Evolutionary conservation across 2,888 invertebrate species (phyloP).

Genomic region (Drosophila yooni): DNA sequence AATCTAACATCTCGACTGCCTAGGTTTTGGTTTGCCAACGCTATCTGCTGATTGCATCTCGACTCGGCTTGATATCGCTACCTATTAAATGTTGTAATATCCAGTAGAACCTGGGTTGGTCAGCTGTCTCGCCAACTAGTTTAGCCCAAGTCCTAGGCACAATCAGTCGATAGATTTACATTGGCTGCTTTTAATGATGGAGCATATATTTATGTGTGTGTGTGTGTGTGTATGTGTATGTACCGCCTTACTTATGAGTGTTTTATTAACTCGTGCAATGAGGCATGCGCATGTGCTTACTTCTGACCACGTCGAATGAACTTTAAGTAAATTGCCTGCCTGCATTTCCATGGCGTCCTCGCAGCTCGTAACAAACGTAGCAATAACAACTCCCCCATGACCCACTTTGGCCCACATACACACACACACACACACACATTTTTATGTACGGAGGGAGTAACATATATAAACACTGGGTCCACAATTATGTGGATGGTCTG

Average conservation of each 20-base stretch:
- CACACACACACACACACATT: conserved; percentile 12
- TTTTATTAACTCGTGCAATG: conserved; percentile 64
- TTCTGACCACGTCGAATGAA: conserved; percentile 55
- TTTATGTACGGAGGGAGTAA: conserved; percentile 13
- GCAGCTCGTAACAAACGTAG: conserved; percentile 27
- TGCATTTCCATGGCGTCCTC: conserved; percentile 13
- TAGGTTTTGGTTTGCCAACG: conserved; percentile 1
- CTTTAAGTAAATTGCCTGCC: conserved; percentile 58
- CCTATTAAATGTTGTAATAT: conserved; percentile 9
- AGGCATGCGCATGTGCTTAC: conserved; percentile 57
- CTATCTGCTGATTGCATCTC: conserved; percentile 20
- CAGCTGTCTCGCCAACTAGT: conserved; percentile 13
- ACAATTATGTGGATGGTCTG: conserved; percentile 7
- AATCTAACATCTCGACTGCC: conserved; percentile 2
- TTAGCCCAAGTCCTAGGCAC: conserved; percentile 8
- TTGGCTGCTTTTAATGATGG: not conserved
- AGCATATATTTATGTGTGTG: not conserved
- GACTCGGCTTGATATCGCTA: not conserved
- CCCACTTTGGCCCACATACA: conserved; percentile 63
- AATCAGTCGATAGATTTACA: conserved; percentile 15
- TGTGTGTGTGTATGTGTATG: not conserved
- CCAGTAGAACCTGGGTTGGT: not conserved
- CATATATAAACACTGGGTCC: conserved; percentile 7
- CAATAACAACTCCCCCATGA: conserved; percentile 49
- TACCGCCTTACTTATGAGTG: conserved; percentile 1